Percentiles rank a stretch among this genome's conserved stretches.
Conservation (phyloP, 2,888 invertebrate species). For the Megamerina dolium region DNA sequence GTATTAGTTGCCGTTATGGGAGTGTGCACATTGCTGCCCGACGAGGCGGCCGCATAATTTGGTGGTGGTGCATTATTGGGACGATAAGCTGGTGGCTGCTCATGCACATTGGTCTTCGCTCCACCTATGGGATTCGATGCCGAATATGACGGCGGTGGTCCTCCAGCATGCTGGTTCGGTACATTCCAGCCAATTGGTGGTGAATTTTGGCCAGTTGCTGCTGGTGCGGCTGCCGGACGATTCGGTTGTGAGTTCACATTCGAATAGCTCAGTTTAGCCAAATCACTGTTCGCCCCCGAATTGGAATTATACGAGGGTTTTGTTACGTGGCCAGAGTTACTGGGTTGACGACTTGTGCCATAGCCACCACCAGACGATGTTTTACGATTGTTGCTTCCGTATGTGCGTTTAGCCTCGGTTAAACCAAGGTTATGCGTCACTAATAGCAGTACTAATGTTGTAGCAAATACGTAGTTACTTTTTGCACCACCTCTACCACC, state of each 20-base stretch:
- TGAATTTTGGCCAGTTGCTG: constrained; percentile 14
- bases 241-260: constrained; percentile 45
- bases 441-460: constrained; percentile 8
- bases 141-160: constrained; percentile 45
- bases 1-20: constrained; percentile 35
- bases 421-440: constrained; percentile 5
- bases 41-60: constrained; percentile 28
- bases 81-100: constrained; percentile 41
- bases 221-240: constrained; percentile 30
- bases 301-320: constrained; percentile 35
- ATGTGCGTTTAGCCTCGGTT: constrained; percentile 34
- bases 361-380: constrained; percentile 28
- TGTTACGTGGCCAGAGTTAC: constrained; percentile 38
- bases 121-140: constrained; percentile 40
- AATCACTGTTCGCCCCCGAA: constrained; percentile 39
- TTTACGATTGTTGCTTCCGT: constrained; percentile 35
- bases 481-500: too few relatives aligned
- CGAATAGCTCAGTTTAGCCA: constrained; percentile 43
- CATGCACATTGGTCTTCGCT: constrained; percentile 39
- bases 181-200: constrained; percentile 46
- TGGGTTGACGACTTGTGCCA: constrained; percentile 23
- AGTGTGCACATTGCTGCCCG: constrained; percentile 27
- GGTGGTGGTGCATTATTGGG: constrained; percentile 36
- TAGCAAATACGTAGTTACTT: constrained; percentile 7
- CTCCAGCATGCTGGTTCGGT: constrained; percentile 37